Conservation (phyloP, 37 sponge, comb jelly and placozoan genomes). For the Eunapius fragilis region DNA sequence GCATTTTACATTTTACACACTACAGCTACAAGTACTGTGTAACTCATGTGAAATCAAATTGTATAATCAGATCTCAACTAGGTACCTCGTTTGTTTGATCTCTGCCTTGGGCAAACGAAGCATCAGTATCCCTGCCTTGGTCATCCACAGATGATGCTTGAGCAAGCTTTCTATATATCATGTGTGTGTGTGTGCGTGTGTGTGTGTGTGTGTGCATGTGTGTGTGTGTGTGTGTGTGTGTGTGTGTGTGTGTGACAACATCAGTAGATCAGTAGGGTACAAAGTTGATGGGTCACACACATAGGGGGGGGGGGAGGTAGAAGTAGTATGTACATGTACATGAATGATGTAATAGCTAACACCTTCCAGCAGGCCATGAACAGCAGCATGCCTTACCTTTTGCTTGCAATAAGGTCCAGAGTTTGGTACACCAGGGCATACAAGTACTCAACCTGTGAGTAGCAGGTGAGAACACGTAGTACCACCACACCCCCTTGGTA, state of each 20-base stretch:
- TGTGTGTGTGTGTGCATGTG: not conserved
- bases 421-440: constrained; percentile 93
- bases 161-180: constrained; percentile 42
- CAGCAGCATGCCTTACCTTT: constrained; percentile 49
- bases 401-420: constrained; percentile 85
- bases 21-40: too few species aligned
- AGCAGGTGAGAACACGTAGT: not conserved
- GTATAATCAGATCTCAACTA: not conserved
- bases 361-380: too few species aligned
- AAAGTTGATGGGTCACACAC: too few species aligned
- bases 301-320: too few species aligned
- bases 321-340: too few species aligned
- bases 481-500: too few species aligned
- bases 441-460: constrained; percentile 81
- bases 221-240: not conserved
- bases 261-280: too few species aligned
- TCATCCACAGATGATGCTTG: constrained; percentile 64
- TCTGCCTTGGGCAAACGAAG: constrained; percentile 45
- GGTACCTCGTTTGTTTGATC: constrained; percentile 14
- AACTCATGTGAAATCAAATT: too few species aligned
- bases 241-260: too few species aligned
- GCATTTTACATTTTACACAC: too few species aligned
- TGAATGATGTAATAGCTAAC: too few species aligned
- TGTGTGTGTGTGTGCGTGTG: constrained; percentile 10
- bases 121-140: constrained; percentile 63